phyloP scores from a whole-genome alignment of 2,888 invertebrate genomes.

The Bibio marci region DNA sequence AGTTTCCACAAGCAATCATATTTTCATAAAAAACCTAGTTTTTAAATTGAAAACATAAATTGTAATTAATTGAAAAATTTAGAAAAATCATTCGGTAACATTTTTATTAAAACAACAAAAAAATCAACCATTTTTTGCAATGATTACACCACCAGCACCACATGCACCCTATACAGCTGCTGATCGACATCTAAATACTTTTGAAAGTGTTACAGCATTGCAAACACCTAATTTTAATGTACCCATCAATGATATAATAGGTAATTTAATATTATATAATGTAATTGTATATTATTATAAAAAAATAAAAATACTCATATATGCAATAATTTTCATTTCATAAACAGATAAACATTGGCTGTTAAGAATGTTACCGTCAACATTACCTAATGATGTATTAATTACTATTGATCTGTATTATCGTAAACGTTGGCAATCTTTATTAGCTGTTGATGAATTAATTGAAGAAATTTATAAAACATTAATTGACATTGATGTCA shows the following conservation, averaged over 20 bases:
- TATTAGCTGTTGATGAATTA: conserved; percentile 78
- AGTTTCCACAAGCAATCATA: conserved; percentile 22
- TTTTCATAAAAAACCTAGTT: conserved; percentile 12
- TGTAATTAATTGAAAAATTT: conserved; percentile 27
- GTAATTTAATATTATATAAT: conserved; percentile 9
- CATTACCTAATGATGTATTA: conserved; percentile 40
- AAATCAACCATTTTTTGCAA: conserved; percentile 56
- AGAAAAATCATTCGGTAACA: conserved; percentile 13
- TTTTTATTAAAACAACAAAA: conserved; percentile 29
- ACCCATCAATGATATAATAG: conserved; percentile 20
- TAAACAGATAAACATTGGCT: conserved; percentile 76
- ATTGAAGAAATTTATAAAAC: conserved; percentile 43
- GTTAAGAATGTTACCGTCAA: conserved; percentile 44
- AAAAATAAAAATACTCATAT: too few species aligned
- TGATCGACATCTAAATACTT: conserved; percentile 45
- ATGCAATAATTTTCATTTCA: too few species aligned
- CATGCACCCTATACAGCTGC: conserved; percentile 79
- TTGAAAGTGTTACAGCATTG: conserved; percentile 39
- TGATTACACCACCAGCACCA: conserved; percentile 72
- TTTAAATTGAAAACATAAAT: conserved; percentile 7
- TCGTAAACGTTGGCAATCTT: conserved; percentile 56
- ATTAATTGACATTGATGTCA: conserved; percentile 33
- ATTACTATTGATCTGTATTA: conserved; percentile 50
- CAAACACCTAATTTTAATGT: conserved; percentile 51
- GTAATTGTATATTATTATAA: neutral